A percentile compares a stretch with the other conserved stretches of the same genome.
Evolutionary conservation across 1,140 invertebrate species (phyloP).

Genomic region (Sitobion miscanthi): DNA sequence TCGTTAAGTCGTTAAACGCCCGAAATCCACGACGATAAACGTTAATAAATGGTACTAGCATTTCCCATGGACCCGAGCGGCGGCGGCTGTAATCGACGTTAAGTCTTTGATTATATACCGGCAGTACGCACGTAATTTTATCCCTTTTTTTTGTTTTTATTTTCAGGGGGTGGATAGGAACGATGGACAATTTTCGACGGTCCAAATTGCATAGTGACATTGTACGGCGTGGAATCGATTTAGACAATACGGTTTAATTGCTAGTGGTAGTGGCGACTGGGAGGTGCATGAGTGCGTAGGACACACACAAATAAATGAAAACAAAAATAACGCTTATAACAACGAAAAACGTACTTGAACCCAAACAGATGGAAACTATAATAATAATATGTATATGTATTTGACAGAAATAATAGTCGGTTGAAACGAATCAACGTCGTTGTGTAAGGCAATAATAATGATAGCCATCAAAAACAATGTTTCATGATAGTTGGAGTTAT

Average conservation of each 20-base stretch:
- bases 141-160: neutral
- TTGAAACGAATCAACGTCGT: neutral
- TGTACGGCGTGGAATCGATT: neutral
- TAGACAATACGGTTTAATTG: conserved; percentile 29
- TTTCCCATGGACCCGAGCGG: conserved; percentile 40
- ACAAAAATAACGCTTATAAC: neutral
- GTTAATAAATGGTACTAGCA: conserved; percentile 36
- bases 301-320: neutral
- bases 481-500: conserved; percentile 40
- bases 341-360: conserved; percentile 1
- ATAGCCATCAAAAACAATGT: conserved; percentile 42
- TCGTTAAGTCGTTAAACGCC: conserved; percentile 55
- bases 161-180: neutral
- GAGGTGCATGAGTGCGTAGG: neutral
- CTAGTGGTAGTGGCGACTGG: neutral
- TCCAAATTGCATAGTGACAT: conserved; percentile 24
- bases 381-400: neutral
- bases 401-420: conserved; percentile 39
- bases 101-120: conserved; percentile 42
- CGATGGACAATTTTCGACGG: conserved; percentile 23
- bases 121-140: neutral
- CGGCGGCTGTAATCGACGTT: conserved; percentile 38
- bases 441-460: conserved; percentile 40
- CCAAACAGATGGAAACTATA: conserved; percentile 18
- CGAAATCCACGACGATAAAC: conserved; percentile 52